Conservation (phyloP, 2,113 vertebrate species). For the Phrynosoma blainvillii region DNA sequence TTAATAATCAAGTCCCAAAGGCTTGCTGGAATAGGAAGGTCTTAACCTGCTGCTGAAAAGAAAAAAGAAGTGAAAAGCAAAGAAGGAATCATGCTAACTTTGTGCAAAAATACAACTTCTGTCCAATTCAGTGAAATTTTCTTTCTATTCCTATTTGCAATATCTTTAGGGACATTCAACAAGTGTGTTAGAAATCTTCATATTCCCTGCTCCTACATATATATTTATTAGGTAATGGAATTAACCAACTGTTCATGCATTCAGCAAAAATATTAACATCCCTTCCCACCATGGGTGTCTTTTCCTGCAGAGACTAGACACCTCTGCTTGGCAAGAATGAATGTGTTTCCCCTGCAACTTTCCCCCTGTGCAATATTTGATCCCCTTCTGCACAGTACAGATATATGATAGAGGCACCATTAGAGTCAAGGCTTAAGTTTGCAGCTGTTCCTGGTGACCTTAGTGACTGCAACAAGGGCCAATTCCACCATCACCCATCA, state of each 20-base stretch:
- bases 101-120: no score
- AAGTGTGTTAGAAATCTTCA: background rate
- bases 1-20: no score
- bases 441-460: background rate
- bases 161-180: background rate
- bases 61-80: no score
- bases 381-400: background rate
- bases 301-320: background rate
- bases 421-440: background rate
- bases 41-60: no score
- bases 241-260: rapidly evolving
- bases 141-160: background rate
- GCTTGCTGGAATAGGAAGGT: no score
- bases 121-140: no score
- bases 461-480: background rate
- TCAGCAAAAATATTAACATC: no score
- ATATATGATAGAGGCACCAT: no score
- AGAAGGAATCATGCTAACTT: no score
- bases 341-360: background rate
- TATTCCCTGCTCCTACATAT: background rate
- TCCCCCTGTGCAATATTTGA: background rate
- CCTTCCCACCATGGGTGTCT: no score
- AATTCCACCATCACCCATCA: no score
- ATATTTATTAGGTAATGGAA: background rate
- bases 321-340: background rate